Percentiles rank a stretch among this genome's conserved stretches.
Evolutionary conservation across 2,113 vertebrate species (phyloP).

Genomic region (Brachyhypopomus gauderio): DNA sequence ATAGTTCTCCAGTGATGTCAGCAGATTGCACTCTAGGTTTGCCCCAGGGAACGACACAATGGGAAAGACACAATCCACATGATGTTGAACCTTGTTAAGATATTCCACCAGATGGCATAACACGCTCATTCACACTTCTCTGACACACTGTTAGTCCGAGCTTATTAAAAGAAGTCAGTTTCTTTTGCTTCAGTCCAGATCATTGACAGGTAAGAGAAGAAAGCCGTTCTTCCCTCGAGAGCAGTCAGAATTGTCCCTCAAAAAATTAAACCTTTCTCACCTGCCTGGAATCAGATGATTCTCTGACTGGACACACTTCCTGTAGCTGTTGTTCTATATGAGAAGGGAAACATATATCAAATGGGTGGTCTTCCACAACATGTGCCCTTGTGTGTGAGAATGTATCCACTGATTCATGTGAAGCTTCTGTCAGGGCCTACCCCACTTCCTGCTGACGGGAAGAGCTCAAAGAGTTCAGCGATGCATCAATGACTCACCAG

Average conservation of each 20-base stretch:
- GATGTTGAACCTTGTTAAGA: too few species aligned
- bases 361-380: slow-evolving; percentile 1
- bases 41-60: too few species aligned
- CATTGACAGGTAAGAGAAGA: background rate
- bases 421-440: slow-evolving; percentile 7
- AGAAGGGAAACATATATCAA: slow-evolving; percentile 4
- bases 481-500: slow-evolving; percentile 33
- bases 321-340: slow-evolving; percentile 5
- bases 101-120: slow-evolving; percentile 25
- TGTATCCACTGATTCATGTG: slow-evolving; percentile 36
- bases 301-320: slow-evolving; percentile 6
- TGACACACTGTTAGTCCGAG: too few species aligned
- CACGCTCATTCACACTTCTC: background rate
- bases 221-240: background rate
- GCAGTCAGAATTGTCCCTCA: too few species aligned
- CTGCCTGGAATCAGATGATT: background rate
- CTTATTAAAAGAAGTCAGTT: background rate
- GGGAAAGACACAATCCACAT: too few species aligned
- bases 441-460: slow-evolving; percentile 38
- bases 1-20: too few species aligned
- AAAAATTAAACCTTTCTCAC: background rate
- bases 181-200: background rate
- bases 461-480: slow-evolving; percentile 44
- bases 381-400: background rate
- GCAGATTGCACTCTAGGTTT: too few species aligned